Conservation (phyloP, 2,888 invertebrate species). For the Macaria notata region DNA sequence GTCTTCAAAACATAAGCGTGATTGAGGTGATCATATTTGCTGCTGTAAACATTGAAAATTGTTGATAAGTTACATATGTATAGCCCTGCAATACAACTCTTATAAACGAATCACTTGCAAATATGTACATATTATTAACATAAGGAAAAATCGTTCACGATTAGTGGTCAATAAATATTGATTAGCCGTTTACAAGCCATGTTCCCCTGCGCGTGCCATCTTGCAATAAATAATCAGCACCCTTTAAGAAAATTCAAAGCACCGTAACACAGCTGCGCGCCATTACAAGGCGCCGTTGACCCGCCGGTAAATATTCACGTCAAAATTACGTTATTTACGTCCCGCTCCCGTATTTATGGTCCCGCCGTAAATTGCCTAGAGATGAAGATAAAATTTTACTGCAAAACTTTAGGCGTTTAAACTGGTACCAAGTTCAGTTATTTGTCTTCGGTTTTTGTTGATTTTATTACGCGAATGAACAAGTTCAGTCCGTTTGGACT, state of each 20-base stretch:
- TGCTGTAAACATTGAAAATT: too few species aligned
- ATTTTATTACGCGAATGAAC: constrained; percentile 29
- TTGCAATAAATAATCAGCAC: constrained; percentile 14
- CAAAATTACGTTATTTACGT: constrained; percentile 51
- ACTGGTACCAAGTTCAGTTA: constrained; percentile 31
- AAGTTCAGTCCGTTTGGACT: constrained; percentile 11
- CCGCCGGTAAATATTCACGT: constrained; percentile 34
- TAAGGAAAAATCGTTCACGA: too few species aligned
- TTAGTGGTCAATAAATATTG: too few species aligned
- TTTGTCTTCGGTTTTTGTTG: constrained; percentile 35
- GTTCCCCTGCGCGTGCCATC: too few species aligned
- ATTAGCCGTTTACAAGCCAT: too few species aligned
- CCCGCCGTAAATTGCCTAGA: constrained; percentile 43
- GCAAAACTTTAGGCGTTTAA: constrained; percentile 36
- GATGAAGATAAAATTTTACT: constrained; percentile 44
- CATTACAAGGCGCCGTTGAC: constrained; percentile 33
- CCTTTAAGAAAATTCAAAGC: constrained; percentile 25
- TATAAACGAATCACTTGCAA: too few species aligned
- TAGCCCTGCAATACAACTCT: too few species aligned
- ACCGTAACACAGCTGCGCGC: constrained; percentile 28
- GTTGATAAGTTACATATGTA: too few species aligned
- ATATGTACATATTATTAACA: too few species aligned
- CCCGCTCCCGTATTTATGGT: constrained; percentile 48
- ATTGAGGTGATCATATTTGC: too few species aligned
- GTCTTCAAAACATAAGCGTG: too few species aligned